These are phyloP conservation scores for Alviniconcha marisindica DNA, from an alignment of 1,140 invertebrate genomes.

Conservation along the genomic window DNA sequence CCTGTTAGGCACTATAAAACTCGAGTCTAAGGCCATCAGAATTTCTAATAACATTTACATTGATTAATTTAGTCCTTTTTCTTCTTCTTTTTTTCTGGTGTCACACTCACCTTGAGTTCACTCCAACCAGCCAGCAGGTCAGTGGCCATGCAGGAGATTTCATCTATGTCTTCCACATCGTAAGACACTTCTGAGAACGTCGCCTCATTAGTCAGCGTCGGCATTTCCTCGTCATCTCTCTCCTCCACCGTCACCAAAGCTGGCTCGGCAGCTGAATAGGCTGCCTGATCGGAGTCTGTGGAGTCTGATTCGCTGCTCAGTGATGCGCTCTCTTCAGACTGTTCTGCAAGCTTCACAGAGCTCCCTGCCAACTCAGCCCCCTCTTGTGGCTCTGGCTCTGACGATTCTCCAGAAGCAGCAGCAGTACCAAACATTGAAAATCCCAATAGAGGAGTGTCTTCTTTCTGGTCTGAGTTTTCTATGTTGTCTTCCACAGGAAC, in stretches of 20 bases:
- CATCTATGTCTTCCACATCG: slow-evolving; percentile 35
- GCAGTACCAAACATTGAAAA: not conserved
- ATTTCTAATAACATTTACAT: too few species aligned
- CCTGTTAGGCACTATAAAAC: too few species aligned
- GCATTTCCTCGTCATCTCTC: not conserved
- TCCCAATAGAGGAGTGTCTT: slow-evolving; percentile 1
- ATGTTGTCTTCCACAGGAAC: not conserved
- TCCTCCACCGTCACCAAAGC: slow-evolving; percentile 29
- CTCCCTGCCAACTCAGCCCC: too few species aligned
- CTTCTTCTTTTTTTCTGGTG: too few species aligned
- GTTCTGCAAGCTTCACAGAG: not conserved
- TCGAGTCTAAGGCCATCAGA: too few species aligned
- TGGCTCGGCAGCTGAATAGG: slow-evolving; percentile 1
- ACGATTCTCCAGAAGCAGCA: too few species aligned
- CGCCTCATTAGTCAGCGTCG: not conserved
- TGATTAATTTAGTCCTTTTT: too few species aligned
- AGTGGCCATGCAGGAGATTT: slow-evolving; percentile 77
- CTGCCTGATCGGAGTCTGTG: not conserved
- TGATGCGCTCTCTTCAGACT: not conserved
- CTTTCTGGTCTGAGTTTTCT: not conserved
- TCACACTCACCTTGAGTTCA: slow-evolving; percentile 81
- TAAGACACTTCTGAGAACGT: not conserved
- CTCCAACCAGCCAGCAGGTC: slow-evolving; percentile 86
- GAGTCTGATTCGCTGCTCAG: slow-evolving; percentile 13
- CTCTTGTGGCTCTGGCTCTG: too few species aligned